These are phyloP conservation scores for Chamaea fasciata DNA, from an alignment of 2,113 vertebrate species.

Conservation along the genomic window DNA sequence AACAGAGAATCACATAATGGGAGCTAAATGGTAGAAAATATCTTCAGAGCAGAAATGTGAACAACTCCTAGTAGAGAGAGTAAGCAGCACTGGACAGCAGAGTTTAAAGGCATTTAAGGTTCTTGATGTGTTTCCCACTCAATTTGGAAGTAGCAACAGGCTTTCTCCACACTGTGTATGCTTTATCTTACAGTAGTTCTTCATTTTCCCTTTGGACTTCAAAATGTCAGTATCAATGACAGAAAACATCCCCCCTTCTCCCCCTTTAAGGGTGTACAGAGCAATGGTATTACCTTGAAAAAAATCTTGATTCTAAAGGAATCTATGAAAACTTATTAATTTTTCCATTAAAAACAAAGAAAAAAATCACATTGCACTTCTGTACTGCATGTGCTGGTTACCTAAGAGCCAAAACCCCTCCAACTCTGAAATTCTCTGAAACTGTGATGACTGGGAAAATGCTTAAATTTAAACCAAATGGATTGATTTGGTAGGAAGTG, in stretches of 20 bases:
- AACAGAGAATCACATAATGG: not conserved
- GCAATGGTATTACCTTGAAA: not conserved
- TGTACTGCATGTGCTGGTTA: not conserved
- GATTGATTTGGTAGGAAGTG: constrained; percentile 21
- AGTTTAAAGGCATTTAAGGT: not conserved
- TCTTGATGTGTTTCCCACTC: not conserved
- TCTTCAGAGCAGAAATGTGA: not conserved
- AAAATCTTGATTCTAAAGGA: not conserved
- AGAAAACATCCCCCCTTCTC: fast-evolving
- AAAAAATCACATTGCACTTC: not conserved
- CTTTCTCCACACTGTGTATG: not conserved
- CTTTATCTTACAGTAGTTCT: not conserved
- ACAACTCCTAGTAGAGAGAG: not conserved
- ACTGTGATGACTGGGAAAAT: not conserved
- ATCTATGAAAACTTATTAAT: not conserved
- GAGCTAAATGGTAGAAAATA: not conserved
- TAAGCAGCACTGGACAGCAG: not conserved
- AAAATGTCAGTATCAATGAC: not conserved
- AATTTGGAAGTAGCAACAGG: not conserved
- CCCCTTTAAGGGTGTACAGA: not conserved
- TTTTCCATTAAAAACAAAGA: not conserved
- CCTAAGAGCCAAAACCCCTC: not conserved
- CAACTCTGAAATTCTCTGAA: not conserved
- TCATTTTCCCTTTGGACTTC: not conserved
- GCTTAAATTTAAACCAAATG: constrained; percentile 2